Evolutionary conservation across 2,888 invertebrate genomes (phyloP).

Genomic region (Apomyelois bistriatella): DNA sequence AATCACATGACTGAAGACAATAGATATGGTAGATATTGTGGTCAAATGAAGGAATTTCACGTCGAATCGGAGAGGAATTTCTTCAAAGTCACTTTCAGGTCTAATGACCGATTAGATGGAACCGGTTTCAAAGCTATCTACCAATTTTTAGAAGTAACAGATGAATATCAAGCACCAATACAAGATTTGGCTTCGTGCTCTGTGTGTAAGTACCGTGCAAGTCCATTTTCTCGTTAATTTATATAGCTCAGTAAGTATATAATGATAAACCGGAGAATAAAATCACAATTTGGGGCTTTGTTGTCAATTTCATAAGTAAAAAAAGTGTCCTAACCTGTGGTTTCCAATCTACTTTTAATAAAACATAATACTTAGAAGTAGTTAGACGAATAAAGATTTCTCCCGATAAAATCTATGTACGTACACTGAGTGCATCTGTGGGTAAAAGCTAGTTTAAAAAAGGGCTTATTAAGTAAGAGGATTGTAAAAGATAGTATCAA

Average conservation of each 20-base stretch:
- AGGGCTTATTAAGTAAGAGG: no score
- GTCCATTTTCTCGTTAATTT: no score
- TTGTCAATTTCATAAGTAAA: no score
- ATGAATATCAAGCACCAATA: conserved; percentile 70
- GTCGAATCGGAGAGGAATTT: conserved; percentile 94
- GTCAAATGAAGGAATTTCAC: conserved; percentile 88
- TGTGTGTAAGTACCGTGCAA: conserved; percentile 47
- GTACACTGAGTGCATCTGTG: no score
- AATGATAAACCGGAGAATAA: neutral
- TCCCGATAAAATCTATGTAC: no score
- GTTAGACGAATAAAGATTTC: no score
- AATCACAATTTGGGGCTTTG: neutral
- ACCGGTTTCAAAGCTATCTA: conserved; percentile 96
- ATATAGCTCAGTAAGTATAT: no score
- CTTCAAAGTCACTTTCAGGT: conserved; percentile 96
- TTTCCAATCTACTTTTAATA: no score
- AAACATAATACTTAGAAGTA: no score
- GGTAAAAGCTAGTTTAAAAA: no score
- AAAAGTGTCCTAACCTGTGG: no score
- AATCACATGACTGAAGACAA: conserved; percentile 95
- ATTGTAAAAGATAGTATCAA: no score
- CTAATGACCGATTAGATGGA: conserved; percentile 95
- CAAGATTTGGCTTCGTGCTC: conserved; percentile 58
- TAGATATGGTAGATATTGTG: conserved; percentile 94
- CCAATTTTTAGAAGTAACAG: conserved; percentile 88